Conservation (phyloP, 2,888 invertebrate genomes). For the Prenolepis imparis region DNA sequence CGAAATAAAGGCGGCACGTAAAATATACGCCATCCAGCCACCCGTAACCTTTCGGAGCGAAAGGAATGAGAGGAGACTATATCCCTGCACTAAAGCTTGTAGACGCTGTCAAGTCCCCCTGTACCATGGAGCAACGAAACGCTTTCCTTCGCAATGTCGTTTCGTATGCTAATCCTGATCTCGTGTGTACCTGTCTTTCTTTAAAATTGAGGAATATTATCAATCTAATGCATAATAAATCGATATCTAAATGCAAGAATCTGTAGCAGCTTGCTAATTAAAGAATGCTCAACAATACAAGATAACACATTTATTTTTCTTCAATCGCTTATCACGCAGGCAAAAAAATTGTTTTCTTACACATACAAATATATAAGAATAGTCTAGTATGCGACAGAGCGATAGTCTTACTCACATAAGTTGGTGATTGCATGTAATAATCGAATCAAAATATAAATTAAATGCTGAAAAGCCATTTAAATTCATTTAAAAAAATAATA, state of each 20-base stretch:
- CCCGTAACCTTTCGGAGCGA: constrained; percentile 75
- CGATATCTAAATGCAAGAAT: neutral
- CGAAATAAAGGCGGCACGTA: constrained; percentile 84
- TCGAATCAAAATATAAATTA: no score
- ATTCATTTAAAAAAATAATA: no score
- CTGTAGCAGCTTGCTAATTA: neutral
- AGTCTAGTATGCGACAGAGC: neutral
- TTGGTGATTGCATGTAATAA: no score
- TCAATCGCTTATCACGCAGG: neutral
- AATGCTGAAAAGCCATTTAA: no score
- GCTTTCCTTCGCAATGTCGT: constrained; percentile 60
- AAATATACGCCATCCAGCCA: constrained; percentile 77
- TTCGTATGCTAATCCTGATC: constrained; percentile 69
- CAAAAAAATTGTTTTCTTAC: neutral
- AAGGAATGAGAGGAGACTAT: constrained; percentile 47
- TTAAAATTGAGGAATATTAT: constrained; percentile 62
- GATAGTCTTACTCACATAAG: neutral
- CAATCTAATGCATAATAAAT: neutral
- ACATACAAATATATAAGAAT: neutral
- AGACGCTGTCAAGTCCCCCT: constrained; percentile 55
- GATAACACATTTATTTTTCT: neutral
- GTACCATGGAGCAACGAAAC: constrained; percentile 56
- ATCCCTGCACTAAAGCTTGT: constrained; percentile 38
- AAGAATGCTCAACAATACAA: neutral
- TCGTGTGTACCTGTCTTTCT: constrained; percentile 52